Base-by-base conservation (phyloP, 2,888 invertebrate genomes). In the Ommatoiulus sabulosus region DNA sequence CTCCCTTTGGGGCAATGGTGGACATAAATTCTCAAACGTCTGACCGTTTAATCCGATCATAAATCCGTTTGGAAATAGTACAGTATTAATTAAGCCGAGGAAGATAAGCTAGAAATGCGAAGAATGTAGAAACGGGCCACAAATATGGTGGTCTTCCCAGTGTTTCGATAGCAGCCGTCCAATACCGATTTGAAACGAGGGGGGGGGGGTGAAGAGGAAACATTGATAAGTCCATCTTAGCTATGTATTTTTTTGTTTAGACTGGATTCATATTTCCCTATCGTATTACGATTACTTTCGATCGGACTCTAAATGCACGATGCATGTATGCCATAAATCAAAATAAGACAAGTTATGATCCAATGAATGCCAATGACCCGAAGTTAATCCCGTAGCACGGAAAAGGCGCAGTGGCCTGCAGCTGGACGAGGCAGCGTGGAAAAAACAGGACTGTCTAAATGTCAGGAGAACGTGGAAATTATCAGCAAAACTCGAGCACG, bases 331-430 rank as follows among this genome's bases (percentile, higher is more conserved):
- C 35, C 80, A 80, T 80, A 80, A 80, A 80, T 80, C 80, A 80
- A 80, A 80, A 80, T 35, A 80, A 80, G 80, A 80, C 80, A 80
- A 80, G 35, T 80, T 80, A 80, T 80, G 80, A 80, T 80, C 80
- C 80, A 80, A 80, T 80, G 80, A 80, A 80, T 80, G 80, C 80
- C 80, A 80, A 80, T 80, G 80, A 80, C 80, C 80, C 80, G 35
- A 35, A 80, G 80, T 80, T 80, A 80, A 80, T 80, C 80, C 80
- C 80, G 80, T 10, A 43, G 80, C 35, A 43, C 3, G 4, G 80
- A 15, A 80, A 80, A 43, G 80, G 80, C 80, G 80, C 80, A 80
- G 80, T 80, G 80, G 80, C 80, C 80, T 80, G 80, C 15, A 80
- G 80, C 80, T 80, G 80, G 80, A 80, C 80, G 35, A 80, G 80